These are phyloP conservation scores for Castor canadensis DNA, from an alignment of 2,113 vertebrate species.

Conservation along the genomic window DNA sequence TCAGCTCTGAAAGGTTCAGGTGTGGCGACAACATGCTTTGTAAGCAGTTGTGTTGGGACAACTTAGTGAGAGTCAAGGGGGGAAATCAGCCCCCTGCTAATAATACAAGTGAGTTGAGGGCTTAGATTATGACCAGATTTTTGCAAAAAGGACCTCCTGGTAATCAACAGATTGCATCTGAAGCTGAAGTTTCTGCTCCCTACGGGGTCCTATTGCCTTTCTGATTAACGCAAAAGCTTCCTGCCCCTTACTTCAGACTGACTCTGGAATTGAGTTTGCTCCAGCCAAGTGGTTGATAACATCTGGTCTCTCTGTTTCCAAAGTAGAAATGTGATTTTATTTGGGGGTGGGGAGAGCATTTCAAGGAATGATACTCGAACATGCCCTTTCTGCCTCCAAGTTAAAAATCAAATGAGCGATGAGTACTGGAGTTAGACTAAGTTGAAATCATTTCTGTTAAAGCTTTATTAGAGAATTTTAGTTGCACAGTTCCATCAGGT, in stretches of 20 bases:
- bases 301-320: not conserved
- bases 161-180: constrained; percentile 52
- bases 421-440: not conserved
- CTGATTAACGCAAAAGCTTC: constrained; percentile 38
- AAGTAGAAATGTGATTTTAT: not conserved
- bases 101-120: constrained; percentile 5
- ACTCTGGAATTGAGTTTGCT: constrained; percentile 13
- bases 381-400: not conserved
- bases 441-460: not conserved
- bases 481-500: not conserved
- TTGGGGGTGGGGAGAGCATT: not conserved
- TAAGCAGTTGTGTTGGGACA: constrained; percentile 55
- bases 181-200: not conserved
- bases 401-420: not conserved
- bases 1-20: constrained; percentile 17
- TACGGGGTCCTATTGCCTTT: not conserved
- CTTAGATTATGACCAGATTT: constrained; percentile 1
- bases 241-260: not conserved
- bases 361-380: not conserved
- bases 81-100: constrained; percentile 52
- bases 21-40: constrained; percentile 3
- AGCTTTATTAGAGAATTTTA: not conserved
- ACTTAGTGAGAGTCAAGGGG: not conserved
- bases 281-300: not conserved
- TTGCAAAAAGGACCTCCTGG: not conserved